These are phyloP conservation scores for Onychostruthus taczanowskii DNA, from an alignment of 2,113 vertebrate species.

Conservation along the genomic window DNA sequence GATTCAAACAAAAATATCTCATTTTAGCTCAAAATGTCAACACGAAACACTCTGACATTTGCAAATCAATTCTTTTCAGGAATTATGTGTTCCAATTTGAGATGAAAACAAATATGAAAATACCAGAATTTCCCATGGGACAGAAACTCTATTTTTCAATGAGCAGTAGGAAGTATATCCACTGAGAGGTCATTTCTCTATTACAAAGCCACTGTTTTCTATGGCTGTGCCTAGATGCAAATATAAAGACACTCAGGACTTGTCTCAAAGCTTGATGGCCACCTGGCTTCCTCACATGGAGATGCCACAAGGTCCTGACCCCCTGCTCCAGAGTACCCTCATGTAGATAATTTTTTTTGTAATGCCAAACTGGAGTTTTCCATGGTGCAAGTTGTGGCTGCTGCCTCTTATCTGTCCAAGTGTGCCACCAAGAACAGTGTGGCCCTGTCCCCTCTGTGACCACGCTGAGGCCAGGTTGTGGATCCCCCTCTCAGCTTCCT, in stretches of 20 bases:
- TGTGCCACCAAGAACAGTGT: neutral
- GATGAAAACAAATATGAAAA: constrained; percentile 56
- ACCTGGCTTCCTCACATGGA: neutral
- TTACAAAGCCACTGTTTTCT: neutral
- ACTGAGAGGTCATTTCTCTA: neutral
- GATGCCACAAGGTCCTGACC: neutral
- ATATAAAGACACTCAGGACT: neutral
- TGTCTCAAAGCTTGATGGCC: neutral
- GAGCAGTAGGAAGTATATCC: neutral
- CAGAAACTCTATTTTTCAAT: neutral
- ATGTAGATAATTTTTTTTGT: neutral
- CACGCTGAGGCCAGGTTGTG: neutral
- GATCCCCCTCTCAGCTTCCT: neutral
- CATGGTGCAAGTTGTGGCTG: neutral
- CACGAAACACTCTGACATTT: constrained; percentile 44
- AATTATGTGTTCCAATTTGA: constrained; percentile 29
- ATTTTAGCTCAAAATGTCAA: constrained; percentile 53
- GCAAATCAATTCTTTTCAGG: constrained; percentile 41
- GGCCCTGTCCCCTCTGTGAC: neutral
- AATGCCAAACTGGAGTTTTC: neutral
- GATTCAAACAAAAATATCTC: constrained; percentile 20
- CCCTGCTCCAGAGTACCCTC: neutral
- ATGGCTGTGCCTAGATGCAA: neutral
- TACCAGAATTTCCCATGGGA: constrained; percentile 47
- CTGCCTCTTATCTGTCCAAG: neutral